Conservation (phyloP, 2,797 vertebrate genomes). For the Clamator glandarius region DNA sequence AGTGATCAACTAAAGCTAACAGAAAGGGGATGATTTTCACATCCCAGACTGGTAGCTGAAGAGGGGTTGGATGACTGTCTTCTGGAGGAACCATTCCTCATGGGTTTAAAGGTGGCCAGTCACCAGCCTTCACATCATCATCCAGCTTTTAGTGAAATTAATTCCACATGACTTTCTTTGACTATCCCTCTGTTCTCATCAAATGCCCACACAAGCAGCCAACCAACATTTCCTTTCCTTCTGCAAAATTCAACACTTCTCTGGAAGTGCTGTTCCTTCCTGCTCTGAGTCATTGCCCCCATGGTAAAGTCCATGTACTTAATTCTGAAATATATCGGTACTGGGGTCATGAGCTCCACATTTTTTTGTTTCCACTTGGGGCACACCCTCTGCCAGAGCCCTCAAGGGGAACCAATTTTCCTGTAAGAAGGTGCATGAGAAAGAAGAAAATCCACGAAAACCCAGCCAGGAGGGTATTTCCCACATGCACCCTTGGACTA, state of each 20-base stretch:
- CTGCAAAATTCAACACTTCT: background rate
- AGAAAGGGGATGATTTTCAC: background rate
- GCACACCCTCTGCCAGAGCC: background rate
- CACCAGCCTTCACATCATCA: background rate
- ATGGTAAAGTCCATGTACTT: background rate
- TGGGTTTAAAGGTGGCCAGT: background rate
- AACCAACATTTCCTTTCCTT: background rate
- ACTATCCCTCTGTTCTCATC: rapidly evolving
- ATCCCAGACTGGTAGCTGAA: background rate
- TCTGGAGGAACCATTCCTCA: background rate
- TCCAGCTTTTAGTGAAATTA: background rate
- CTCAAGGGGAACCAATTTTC: background rate
- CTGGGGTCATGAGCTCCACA: background rate
- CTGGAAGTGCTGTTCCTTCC: background rate
- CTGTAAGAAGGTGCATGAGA: background rate
- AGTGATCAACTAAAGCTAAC: background rate
- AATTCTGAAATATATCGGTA: background rate
- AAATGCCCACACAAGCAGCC: background rate
- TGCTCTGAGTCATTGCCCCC: background rate
- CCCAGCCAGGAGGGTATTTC: background rate
- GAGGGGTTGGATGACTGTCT: background rate
- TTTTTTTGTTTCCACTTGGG: background rate
- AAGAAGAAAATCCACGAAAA: background rate
- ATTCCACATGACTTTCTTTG: background rate
- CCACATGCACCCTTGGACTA: background rate